Percentiles rank a stretch among this genome's conserved stretches.
These are phyloP conservation scores for Julus scanicus DNA, from an alignment of 2,888 invertebrate species.

Conservation along the genomic window DNA sequence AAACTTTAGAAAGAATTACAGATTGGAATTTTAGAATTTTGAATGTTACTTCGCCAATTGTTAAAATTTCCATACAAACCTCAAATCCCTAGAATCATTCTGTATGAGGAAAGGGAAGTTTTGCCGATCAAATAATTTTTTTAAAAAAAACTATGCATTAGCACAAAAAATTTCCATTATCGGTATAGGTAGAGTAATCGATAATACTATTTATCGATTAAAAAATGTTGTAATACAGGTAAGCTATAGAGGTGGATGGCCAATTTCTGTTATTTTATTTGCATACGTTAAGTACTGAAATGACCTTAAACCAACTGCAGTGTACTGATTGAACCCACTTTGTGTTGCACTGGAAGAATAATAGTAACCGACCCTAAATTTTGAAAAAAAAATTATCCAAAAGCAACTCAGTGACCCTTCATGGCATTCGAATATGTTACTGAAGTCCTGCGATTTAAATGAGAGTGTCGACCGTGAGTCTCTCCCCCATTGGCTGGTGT, in stretches of 20 bases:
- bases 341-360: not conserved
- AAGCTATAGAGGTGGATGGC: not conserved
- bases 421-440: not conserved
- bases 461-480: not conserved
- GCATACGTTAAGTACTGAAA: not conserved
- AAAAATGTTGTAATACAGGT: not conserved
- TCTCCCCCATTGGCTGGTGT: not conserved
- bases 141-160: no score
- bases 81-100: no score
- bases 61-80: no score
- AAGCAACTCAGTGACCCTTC: not conserved
- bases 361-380: not conserved
- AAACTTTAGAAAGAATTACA: no score
- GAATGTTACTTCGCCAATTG: no score
- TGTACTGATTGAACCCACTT: not conserved
- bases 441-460: not conserved
- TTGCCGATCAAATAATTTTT: no score
- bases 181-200: not conserved
- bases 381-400: not conserved
- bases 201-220: not conserved
- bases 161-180: no score
- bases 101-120: no score
- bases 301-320: not conserved
- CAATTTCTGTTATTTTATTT: not conserved
- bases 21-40: no score